Percentiles rank a stretch among this genome's conserved stretches.
phyloP scores from a whole-genome alignment of 2,888 invertebrate species.

The Alloscopus bannaensis region DNA sequence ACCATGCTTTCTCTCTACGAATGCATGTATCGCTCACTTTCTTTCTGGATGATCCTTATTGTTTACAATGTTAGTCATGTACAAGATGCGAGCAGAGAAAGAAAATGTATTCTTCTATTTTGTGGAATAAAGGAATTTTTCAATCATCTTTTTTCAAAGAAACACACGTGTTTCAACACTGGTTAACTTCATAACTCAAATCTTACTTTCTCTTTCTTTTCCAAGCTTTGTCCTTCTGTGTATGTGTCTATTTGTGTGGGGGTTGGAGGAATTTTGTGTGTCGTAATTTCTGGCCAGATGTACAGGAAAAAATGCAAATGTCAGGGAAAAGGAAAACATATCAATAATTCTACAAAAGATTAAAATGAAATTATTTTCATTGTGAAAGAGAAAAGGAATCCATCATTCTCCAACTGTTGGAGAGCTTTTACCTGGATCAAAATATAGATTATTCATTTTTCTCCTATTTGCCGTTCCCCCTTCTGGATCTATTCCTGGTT shows the following conservation, averaged over 20 bases:
- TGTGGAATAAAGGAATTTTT: too few species aligned
- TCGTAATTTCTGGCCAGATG: background rate
- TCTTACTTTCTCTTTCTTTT: background rate
- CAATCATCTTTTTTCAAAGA: conserved; percentile 6
- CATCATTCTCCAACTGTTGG: conserved; percentile 46
- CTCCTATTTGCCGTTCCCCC: conserved; percentile 23
- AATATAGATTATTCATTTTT: conserved; percentile 63
- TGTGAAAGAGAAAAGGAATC: conserved; percentile 37
- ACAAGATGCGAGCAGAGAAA: too few species aligned
- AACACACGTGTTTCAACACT: background rate
- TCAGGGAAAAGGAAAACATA: conserved; percentile 15
- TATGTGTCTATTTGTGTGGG: too few species aligned
- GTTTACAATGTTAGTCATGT: too few species aligned
- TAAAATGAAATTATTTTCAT: conserved; percentile 39
- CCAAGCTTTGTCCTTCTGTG: too few species aligned
- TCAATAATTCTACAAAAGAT: conserved; percentile 64
- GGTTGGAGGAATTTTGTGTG: background rate
- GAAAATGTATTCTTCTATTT: too few species aligned
- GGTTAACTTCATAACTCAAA: conserved; percentile 2
- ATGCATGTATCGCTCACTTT: too few species aligned
- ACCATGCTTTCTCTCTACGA: too few species aligned
- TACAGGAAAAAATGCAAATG: conserved; percentile 37
- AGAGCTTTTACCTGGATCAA: conserved; percentile 52
- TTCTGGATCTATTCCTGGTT: too few species aligned
- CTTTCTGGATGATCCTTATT: background rate